These are phyloP conservation scores for Tachycineta bicolor DNA, from an alignment of 2,113 vertebrate species.

Conservation along the genomic window DNA sequence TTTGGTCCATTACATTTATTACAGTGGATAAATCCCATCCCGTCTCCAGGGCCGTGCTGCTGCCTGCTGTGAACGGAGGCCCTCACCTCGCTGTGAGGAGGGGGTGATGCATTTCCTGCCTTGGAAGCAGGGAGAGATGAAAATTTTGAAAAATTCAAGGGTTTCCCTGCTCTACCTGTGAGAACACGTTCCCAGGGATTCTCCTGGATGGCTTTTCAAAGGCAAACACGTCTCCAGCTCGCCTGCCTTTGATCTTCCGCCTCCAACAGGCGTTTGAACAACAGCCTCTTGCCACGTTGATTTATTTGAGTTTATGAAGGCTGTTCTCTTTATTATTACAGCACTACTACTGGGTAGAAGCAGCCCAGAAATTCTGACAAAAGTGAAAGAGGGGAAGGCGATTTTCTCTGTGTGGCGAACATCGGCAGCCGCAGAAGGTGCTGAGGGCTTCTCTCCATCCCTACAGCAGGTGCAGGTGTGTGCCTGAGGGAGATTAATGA, in stretches of 20 bases:
- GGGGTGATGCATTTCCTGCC: background rate
- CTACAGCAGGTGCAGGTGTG: background rate
- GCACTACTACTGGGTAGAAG: background rate
- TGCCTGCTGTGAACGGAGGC: background rate
- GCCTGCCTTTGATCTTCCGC: background rate
- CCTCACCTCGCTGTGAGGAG: background rate
- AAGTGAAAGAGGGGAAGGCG: background rate
- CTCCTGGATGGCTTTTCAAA: background rate
- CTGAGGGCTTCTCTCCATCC: background rate
- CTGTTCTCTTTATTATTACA: background rate
- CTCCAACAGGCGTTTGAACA: background rate
- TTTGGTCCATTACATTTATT: no score
- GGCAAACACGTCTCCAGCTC: background rate
- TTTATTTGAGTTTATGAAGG: background rate
- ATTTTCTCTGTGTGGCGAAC: background rate
- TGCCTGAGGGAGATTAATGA: background rate
- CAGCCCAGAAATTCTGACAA: background rate
- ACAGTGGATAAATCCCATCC: background rate
- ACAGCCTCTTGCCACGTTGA: background rate
- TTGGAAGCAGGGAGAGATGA: background rate
- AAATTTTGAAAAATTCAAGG: background rate
- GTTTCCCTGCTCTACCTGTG: background rate
- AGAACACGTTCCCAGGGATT: background rate
- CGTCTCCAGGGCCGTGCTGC: background rate
- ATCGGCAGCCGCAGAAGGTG: rapidly evolving